phyloP scores from a whole-genome alignment of 1,140 invertebrate genomes.

The Mylabris phalerata region DNA sequence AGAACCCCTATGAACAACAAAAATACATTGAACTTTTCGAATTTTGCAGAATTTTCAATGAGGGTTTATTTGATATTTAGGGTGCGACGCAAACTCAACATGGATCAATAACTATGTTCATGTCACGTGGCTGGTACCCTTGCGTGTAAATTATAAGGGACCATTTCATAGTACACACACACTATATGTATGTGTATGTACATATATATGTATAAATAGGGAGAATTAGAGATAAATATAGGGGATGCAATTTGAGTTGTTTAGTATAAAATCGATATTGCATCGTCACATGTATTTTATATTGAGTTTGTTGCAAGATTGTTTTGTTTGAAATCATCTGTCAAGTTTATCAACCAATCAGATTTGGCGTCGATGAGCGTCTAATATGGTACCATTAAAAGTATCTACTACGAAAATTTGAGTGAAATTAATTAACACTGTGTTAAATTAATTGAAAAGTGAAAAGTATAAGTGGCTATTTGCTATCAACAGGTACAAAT shows the following conservation, averaged over 20 bases:
- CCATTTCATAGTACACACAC: not conserved
- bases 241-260: conserved; percentile 10
- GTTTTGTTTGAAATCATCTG: not conserved
- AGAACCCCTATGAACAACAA: too few relatives aligned
- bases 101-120: conserved; percentile 7
- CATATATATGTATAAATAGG: not conserved
- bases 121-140: conserved; percentile 10
- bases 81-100: too few relatives aligned
- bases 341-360: not conserved
- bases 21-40: too few relatives aligned
- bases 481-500: conserved; percentile 14
- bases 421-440: not conserved
- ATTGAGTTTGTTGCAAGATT: conserved; percentile 1
- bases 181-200: too few relatives aligned
- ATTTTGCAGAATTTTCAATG: too few relatives aligned
- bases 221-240: conserved; percentile 6
- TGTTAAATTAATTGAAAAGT: not conserved
- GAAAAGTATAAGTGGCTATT: not conserved
- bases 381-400: not conserved
- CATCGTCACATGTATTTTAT: conserved; percentile 6
- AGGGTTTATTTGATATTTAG: too few relatives aligned
- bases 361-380: conserved; percentile 1
- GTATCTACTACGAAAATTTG: too few relatives aligned
- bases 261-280: conserved; percentile 17
- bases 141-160: conserved; percentile 14